A percentile compares a stretch with the other conserved stretches of the same genome.
These are phyloP conservation scores for Macquaria australasica DNA, from an alignment of 2,113 vertebrate genomes.

Conservation along the genomic window DNA sequence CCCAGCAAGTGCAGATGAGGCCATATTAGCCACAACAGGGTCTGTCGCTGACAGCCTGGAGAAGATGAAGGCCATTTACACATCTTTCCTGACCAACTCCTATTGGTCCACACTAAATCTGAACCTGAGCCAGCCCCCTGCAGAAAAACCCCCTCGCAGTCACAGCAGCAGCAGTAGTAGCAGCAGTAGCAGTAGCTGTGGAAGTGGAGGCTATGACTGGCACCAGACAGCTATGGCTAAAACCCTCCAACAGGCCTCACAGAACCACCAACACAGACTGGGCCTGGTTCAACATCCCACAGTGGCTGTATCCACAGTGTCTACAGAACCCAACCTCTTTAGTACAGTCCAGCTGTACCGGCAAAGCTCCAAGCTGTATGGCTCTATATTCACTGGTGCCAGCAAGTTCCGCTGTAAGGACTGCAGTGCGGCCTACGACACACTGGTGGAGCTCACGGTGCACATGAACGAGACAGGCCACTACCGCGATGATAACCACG, in stretches of 20 bases:
- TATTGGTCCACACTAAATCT: slow-evolving; percentile 98
- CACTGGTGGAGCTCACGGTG: slow-evolving; percentile 96
- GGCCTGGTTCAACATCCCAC: slow-evolving; percentile 68
- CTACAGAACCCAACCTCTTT: slow-evolving; percentile 93
- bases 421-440: slow-evolving; percentile 98
- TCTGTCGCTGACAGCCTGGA: slow-evolving; percentile 93
- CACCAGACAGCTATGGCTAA: slow-evolving; percentile 98
- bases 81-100: slow-evolving; percentile 98
- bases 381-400: slow-evolving; percentile 98
- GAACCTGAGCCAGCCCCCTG: slow-evolving; percentile 90
- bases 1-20: slow-evolving; percentile 85
- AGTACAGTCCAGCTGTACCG: slow-evolving; percentile 98
- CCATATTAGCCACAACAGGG: slow-evolving; percentile 72
- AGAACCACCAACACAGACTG: slow-evolving; percentile 85
- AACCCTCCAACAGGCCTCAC: slow-evolving; percentile 95
- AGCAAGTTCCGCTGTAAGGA: slow-evolving; percentile 99
- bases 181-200: slow-evolving; percentile 96
- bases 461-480: slow-evolving; percentile 99
- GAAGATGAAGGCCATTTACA: slow-evolving; percentile 99
- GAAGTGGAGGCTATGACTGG: slow-evolving; percentile 97
- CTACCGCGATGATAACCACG: slow-evolving; percentile 98
- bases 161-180: slow-evolving; percentile 95
- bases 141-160: slow-evolving; percentile 89
- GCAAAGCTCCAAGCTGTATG: slow-evolving; percentile 98
- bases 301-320: slow-evolving; percentile 54